These are phyloP conservation scores for Troides oblongomaculatus DNA, from an alignment of 2,888 invertebrate species.

Conservation along the genomic window DNA sequence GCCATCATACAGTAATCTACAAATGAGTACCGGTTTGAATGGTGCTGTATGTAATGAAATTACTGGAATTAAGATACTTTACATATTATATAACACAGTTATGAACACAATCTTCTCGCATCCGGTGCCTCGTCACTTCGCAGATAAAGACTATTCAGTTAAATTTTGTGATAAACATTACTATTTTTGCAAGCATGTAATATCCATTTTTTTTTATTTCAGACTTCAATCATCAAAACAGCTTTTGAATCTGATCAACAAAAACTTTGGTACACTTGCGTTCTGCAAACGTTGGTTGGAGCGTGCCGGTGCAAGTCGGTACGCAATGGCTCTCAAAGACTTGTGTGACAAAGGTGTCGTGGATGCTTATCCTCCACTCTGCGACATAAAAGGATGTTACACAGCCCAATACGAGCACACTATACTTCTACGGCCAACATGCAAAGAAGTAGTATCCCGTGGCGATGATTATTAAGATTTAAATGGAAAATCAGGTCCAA, in stretches of 20 bases:
- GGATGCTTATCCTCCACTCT: constrained; percentile 98
- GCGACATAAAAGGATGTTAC: constrained; percentile 98
- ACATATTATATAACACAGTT: too few species aligned
- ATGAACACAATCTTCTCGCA: too few species aligned
- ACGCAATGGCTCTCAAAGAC: constrained; percentile 99
- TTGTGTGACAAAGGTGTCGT: constrained; percentile 98
- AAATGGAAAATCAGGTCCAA: background rate
- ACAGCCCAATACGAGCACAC: constrained; percentile 99
- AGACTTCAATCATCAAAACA: constrained; percentile 96
- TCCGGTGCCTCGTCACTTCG: too few species aligned
- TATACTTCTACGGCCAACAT: constrained; percentile 96
- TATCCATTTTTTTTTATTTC: constrained; percentile 38
- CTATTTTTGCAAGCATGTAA: background rate
- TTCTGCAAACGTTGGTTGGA: constrained; percentile 99
- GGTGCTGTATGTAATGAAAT: too few species aligned
- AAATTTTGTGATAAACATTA: background rate
- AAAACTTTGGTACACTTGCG: constrained; percentile 97
- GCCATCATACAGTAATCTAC: too few species aligned
- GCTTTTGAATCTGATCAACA: constrained; percentile 94
- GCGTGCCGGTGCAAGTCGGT: constrained; percentile 96
- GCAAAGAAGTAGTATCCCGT: constrained; percentile 98
- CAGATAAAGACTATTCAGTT: background rate
- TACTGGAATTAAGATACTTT: too few species aligned
- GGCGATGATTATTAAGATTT: constrained; percentile 93
- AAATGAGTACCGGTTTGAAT: too few species aligned